A percentile compares a stretch with the other conserved stretches of the same genome.
Evolutionary conservation across 1,140 invertebrate genomes (phyloP).

Genomic region (Leptestheria dahalacensis): DNA sequence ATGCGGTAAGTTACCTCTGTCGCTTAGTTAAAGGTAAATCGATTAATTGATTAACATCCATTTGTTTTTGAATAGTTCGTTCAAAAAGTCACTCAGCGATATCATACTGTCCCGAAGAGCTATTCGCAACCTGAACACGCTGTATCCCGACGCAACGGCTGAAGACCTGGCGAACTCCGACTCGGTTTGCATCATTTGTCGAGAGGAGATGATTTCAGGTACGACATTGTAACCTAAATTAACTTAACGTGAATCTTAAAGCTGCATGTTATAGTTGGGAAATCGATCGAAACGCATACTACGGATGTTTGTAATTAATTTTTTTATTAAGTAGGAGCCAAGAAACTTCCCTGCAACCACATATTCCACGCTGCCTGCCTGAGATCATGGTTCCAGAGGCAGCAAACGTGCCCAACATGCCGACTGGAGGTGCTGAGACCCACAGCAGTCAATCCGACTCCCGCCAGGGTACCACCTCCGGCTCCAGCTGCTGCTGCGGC

Average conservation of each 20-base stretch:
- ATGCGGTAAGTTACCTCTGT: conserved; percentile 45
- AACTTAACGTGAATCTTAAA: too few species aligned
- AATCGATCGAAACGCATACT: neutral
- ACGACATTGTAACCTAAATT: conserved; percentile 17
- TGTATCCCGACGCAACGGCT: conserved; percentile 89
- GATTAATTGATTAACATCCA: neutral
- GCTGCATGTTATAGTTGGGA: neutral
- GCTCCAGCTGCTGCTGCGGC: conserved; percentile 26
- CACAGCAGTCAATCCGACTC: conserved; percentile 28
- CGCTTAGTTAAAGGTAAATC: neutral
- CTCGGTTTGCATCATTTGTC: conserved; percentile 98
- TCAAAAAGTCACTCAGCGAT: conserved; percentile 96
- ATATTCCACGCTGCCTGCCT: conserved; percentile 97
- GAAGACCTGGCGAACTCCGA: conserved; percentile 88
- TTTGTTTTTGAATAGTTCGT: conserved; percentile 45
- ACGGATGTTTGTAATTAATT: neutral
- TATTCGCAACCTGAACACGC: conserved; percentile 94
- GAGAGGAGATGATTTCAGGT: conserved; percentile 73
- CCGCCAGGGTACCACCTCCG: conserved; percentile 24
- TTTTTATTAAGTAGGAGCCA: conserved; percentile 50
- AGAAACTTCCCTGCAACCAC: conserved; percentile 97
- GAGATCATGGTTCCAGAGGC: conserved; percentile 98
- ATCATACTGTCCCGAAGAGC: conserved; percentile 91
- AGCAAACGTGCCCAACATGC: conserved; percentile 99
- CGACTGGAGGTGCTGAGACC: conserved; percentile 79